Evolutionary conservation across 2,888 invertebrate species (phyloP), one percentile per base, ranked within the genome.

Genomic region (Phengaris alcon): DNA sequence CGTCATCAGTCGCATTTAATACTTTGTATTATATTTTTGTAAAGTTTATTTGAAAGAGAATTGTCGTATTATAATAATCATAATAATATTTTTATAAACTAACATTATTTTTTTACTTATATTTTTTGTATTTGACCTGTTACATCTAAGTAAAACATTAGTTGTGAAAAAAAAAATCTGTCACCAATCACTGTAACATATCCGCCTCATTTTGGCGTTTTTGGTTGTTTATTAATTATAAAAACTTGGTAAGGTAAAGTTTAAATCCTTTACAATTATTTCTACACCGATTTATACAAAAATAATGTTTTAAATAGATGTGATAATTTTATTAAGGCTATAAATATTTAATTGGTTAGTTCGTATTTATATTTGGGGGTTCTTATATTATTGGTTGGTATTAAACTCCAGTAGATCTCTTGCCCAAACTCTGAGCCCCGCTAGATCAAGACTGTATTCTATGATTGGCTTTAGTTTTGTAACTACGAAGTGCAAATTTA

Each of bases 401-500:
- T 69, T 48, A 46, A 68, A 69, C 46, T 69, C 46, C 69, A 69
- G 64, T 57, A 74, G 51, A 70, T 69, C 73, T 68, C 72, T 74
- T 76, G 74, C 74, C 75, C 52, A 35, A 69, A 48, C 15, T 64
- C 52, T 51, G 72, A 77, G 75, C 76, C 81, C 78, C 79, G 78
- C 79, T 59, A 75, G 77, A 79, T 76, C 72, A 77, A 79, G 80
- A 80, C 81, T 82, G 82, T 82, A 79, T 78, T 82, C 81, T 74
- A 75, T 79, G 80, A 83, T 85, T 84, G 83, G 84, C 83, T 84
- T 83, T 81, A 83, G 81, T 82, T 81, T 81, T 83, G 80, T 84
- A 84, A 82, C 82, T 85, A 83, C 80, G 77, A 85, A 86, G 85
- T 86, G 85, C 84, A 87, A 83, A 83, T 81, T 70, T 84, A 81